Percentiles rank a stretch among this genome's conserved stretches.
These are phyloP conservation scores for Oxycera nigricornis DNA, from an alignment of 2,888 invertebrate species.

Conservation along the genomic window DNA sequence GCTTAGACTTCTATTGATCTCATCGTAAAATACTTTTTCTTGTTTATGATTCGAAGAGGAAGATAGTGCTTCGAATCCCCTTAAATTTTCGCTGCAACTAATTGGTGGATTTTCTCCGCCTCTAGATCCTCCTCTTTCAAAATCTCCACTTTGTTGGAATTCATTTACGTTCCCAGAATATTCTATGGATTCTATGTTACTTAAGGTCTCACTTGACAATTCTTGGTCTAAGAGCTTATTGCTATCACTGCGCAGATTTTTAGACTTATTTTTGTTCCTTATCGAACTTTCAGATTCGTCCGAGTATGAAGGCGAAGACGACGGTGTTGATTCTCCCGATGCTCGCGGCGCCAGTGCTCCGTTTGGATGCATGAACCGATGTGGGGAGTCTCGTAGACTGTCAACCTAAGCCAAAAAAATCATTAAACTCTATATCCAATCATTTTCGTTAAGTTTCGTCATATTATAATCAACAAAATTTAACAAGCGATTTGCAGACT, in stretches of 20 bases:
- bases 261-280: conserved; percentile 51
- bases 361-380: conserved; percentile 51
- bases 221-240: conserved; percentile 55
- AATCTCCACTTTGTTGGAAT: conserved; percentile 36
- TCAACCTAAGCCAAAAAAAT: conserved; percentile 55
- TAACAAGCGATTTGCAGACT: too few relatives aligned
- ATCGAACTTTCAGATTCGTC: conserved; percentile 56
- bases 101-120: conserved; percentile 41
- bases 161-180: background rate
- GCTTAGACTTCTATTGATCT: background rate
- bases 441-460: too few relatives aligned
- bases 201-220: conserved; percentile 54
- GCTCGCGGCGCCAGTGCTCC: conserved; percentile 61
- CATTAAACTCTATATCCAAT: too few relatives aligned
- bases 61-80: conserved; percentile 50
- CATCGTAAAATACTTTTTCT: conserved; percentile 1
- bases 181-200: background rate
- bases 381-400: conserved; percentile 61
- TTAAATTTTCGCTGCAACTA: conserved; percentile 48
- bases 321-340: conserved; percentile 62
- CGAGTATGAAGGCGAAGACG: conserved; percentile 60
- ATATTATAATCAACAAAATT: too few relatives aligned
- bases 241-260: conserved; percentile 49
- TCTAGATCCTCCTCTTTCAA: conserved; percentile 48
- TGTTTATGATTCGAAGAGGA: conserved; percentile 49